These are phyloP conservation scores for Trachelus troglodyta DNA, from an alignment of 2,888 invertebrate species.

Conservation along the genomic window DNA sequence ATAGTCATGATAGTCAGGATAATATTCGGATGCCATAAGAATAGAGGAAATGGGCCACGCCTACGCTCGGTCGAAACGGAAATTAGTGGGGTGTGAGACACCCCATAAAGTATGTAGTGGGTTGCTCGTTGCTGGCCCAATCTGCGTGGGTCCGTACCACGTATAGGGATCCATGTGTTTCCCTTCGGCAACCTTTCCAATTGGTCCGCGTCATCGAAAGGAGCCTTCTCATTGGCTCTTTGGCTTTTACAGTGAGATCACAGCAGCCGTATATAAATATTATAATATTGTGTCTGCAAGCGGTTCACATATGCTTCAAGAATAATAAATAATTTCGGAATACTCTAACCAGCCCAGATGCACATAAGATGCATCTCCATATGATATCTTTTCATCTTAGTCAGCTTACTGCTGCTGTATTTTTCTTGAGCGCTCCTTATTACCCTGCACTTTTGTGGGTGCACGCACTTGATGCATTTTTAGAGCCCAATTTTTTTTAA, in stretches of 20 bases:
- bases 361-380: neutral
- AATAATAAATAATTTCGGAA: constrained; percentile 17
- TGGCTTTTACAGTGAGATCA: neutral
- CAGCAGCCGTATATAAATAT: constrained; percentile 17
- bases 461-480: neutral
- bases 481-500: neutral
- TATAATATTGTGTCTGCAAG: constrained; percentile 17
- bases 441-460: neutral
- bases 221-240: constrained; percentile 11
- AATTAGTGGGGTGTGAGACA: constrained; percentile 15
- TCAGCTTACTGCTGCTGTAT: neutral
- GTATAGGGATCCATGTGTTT: neutral
- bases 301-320: constrained; percentile 11
- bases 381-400: neutral
- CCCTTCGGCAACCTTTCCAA: neutral
- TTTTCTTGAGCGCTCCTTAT: neutral
- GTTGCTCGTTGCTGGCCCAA: constrained; percentile 9
- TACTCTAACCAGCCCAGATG: neutral
- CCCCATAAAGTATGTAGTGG: neutral
- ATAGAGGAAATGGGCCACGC: constrained; percentile 18
- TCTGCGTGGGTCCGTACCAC: neutral
- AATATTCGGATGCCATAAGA: constrained; percentile 10
- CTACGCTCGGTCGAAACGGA: constrained; percentile 12
- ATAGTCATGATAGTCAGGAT: neutral
- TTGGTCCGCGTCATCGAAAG: constrained; percentile 12